A percentile compares a stretch with the other conserved stretches of the same genome.
Evolutionary conservation across 2,797 vertebrate genomes (phyloP).

Genomic region (Phoeniculus purpureus): DNA sequence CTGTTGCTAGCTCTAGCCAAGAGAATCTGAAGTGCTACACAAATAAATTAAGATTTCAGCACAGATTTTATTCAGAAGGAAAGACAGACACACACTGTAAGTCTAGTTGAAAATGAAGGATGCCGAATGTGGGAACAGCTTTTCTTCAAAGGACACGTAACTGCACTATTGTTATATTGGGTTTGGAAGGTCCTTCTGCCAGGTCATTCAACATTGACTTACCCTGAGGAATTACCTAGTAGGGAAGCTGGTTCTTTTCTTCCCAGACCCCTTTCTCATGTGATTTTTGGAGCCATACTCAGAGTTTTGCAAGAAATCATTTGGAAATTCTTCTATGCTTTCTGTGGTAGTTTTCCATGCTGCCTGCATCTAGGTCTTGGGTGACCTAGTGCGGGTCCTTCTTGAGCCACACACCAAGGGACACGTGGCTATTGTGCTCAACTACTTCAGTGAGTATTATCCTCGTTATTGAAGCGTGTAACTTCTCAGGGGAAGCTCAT

Average conservation of each 20-base stretch:
- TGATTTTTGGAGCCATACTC: background rate
- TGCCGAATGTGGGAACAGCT: background rate
- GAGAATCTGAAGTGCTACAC: background rate
- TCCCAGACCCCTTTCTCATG: background rate
- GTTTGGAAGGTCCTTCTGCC: background rate
- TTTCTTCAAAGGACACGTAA: background rate
- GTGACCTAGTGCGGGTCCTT: background rate
- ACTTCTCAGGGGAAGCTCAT: background rate
- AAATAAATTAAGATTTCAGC: background rate
- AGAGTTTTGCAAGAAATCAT: background rate
- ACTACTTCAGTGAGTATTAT: background rate
- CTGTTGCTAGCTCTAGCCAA: background rate
- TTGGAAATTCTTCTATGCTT: background rate
- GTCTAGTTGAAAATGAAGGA: background rate
- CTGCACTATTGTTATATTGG: background rate
- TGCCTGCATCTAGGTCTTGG: background rate
- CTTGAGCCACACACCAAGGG: fast-evolving
- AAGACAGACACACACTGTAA: background rate
- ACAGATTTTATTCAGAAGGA: background rate
- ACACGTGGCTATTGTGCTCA: background rate
- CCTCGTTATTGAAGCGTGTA: background rate
- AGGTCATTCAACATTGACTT: background rate
- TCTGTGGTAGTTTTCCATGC: background rate
- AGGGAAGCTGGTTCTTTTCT: background rate
- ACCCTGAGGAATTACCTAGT: background rate